These are phyloP conservation scores for Oenanthe melanoleuca DNA, from an alignment of 2,113 vertebrate species.

Conservation along the genomic window DNA sequence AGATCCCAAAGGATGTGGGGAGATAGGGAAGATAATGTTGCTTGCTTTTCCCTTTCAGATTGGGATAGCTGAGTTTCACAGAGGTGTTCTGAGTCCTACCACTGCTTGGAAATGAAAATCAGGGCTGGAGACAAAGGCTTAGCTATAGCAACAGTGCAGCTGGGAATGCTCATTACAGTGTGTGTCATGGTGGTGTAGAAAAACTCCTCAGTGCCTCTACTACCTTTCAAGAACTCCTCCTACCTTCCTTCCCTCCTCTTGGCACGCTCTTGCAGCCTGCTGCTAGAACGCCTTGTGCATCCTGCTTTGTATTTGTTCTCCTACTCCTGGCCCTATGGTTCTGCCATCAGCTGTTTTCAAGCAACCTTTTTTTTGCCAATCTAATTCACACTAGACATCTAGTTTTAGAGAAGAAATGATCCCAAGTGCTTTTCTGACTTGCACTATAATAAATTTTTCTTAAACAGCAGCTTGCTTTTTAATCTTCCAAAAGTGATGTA, in stretches of 20 bases:
- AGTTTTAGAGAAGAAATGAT: conserved; percentile 35
- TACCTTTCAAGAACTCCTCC: neutral
- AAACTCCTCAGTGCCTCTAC: neutral
- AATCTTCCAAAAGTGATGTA: conserved; percentile 45
- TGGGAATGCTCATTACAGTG: neutral
- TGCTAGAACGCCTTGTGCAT: neutral
- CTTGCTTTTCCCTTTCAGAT: neutral
- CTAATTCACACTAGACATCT: neutral
- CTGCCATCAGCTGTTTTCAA: neutral
- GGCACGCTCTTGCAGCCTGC: fast-evolving
- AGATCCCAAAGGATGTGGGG: neutral
- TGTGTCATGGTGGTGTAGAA: neutral
- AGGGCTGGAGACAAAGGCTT: neutral
- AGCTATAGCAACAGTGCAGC: neutral
- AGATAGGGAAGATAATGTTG: neutral
- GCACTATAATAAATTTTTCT: neutral
- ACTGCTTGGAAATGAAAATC: neutral
- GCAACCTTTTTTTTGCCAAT: neutral
- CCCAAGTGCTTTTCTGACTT: conserved; percentile 17
- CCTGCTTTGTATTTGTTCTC: neutral
- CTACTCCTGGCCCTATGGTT: neutral
- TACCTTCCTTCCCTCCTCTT: neutral
- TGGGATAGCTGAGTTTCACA: neutral
- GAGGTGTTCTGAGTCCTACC: neutral
- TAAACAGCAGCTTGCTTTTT: conserved; percentile 28